Base-by-base conservation (phyloP, 2,113 vertebrate species). In the Sebastes schlegelii region DNA sequence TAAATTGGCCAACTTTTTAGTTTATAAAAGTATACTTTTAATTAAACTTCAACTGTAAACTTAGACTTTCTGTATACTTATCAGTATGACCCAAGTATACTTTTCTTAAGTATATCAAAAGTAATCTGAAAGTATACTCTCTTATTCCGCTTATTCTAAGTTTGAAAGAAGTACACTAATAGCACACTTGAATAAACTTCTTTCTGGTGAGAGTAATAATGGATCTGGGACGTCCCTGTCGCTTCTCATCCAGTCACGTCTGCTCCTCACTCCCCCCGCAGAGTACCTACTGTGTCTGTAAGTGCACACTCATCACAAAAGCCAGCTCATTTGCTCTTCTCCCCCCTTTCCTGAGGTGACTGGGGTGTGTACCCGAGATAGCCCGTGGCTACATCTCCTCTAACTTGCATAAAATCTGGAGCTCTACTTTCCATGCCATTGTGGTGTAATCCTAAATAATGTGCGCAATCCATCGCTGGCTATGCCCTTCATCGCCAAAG, bases 251-350 rank as follows among this genome's bases (percentile, higher is more conserved):
- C 65, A 21, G 60, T 92, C 82, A 81, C 23, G 52, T 86, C 84
- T 87, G 57, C 74, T 21, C 58, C 86, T 80, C 86, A 48, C 61
- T 57, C 45, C 68, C 81, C 78, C 86, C 75, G 74, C 83, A 82
- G 85, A 88, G 74, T 12, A 81, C 79, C 86, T 74, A 72, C 69
- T 62, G 43, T 13, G 54, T 80, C 60, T 77, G 58, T 86, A 92
- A 90, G 66, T 91, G 86, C 87, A 82, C 54, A 81, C 54, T 92
- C 91, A 90, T 93, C 91, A 89, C 54, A 89, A 89, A 89, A 11
- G 17, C 79, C 82, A 83, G 65, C 85, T 91, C 83, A 77, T 13
- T 34, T 75, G 83, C 88, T 77, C 77, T 13, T 21, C 74, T 34
- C 51, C 34, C 62, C 40, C 77, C 34, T 34, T 80, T 77, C 54